Conservation (phyloP, 2,113 vertebrate species). For the Neotoma lepida region DNA sequence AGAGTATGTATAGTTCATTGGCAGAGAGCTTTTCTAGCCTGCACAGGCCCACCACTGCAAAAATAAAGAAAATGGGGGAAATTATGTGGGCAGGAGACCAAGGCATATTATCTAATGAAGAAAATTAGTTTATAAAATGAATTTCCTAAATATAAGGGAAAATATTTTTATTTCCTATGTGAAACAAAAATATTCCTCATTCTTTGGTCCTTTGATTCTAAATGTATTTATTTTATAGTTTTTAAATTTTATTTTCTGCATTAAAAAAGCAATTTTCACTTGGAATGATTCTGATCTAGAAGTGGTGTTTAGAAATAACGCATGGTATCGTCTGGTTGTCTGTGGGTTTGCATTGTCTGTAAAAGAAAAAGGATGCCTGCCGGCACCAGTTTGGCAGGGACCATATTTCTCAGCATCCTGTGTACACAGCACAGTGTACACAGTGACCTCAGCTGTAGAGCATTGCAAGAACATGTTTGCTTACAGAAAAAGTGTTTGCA, state of each 20-base stretch:
- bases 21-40: not conserved
- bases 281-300: conserved; percentile 36
- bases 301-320: conserved; percentile 27
- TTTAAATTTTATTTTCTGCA: conserved; percentile 40
- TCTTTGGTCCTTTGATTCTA: conserved; percentile 44
- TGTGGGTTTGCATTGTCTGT: not conserved
- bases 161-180: conserved; percentile 56
- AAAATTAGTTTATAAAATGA: conserved; percentile 63
- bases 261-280: conserved; percentile 38
- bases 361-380: not conserved
- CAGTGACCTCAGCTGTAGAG: not conserved
- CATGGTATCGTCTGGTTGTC: not conserved
- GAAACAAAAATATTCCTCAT: conserved; percentile 44
- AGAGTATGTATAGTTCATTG: not conserved
- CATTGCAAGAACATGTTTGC: conserved; percentile 32
- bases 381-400: not conserved
- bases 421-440: not conserved
- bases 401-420: conserved; percentile 16
- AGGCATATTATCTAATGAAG: conserved; percentile 37
- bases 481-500: conserved; percentile 54
- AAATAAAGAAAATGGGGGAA: not conserved
- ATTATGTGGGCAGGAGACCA: conserved; percentile 29
- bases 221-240: conserved; percentile 56
- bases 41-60: not conserved
- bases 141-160: conserved; percentile 45